A percentile compares a stretch with the other conserved stretches of the same genome.
These are phyloP conservation scores for Periophthalmus magnuspinnatus DNA, from an alignment of 2,797 vertebrate species.

Conservation along the genomic window DNA sequence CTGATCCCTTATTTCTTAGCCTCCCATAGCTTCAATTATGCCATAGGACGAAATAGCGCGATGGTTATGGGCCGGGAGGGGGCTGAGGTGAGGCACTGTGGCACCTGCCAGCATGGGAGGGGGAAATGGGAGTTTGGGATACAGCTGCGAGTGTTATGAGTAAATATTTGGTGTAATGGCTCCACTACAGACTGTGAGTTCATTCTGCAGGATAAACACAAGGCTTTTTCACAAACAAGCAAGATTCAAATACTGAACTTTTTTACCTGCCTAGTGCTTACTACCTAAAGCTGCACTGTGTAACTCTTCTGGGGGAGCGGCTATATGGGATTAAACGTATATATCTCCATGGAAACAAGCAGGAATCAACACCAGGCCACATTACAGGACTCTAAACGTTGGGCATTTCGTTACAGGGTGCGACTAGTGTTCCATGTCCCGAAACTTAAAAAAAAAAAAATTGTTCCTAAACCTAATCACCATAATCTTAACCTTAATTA, in stretches of 20 bases:
- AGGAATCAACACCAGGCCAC: too few relatives aligned
- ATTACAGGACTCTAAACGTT: too few relatives aligned
- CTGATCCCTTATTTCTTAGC: constrained; percentile 78
- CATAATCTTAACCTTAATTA: too few relatives aligned
- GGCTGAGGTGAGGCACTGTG: constrained; percentile 45
- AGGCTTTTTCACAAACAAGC: background rate
- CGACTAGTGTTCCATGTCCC: too few relatives aligned
- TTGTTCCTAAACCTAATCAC: too few relatives aligned
- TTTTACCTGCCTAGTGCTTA: too few relatives aligned
- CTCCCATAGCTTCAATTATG: constrained; percentile 78
- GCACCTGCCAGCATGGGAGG: constrained; percentile 21
- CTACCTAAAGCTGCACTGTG: too few relatives aligned
- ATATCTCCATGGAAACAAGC: too few relatives aligned
- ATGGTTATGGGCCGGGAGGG: constrained; percentile 56
- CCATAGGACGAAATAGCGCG: constrained; percentile 45
- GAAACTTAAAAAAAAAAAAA: too few relatives aligned
- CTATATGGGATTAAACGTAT: too few relatives aligned
- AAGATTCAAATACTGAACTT: background rate
- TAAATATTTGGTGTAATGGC: background rate
- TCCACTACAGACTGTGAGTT: background rate
- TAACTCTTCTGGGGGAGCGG: too few relatives aligned
- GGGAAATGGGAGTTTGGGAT: background rate
- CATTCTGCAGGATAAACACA: background rate
- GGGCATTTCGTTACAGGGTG: too few relatives aligned
- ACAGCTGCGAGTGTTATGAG: constrained; percentile 7